Evolutionary conservation across 2,113 vertebrate genomes (phyloP), one percentile per base, ranked within the genome.

Genomic region (Protobothrops flavoviridis): DNA sequence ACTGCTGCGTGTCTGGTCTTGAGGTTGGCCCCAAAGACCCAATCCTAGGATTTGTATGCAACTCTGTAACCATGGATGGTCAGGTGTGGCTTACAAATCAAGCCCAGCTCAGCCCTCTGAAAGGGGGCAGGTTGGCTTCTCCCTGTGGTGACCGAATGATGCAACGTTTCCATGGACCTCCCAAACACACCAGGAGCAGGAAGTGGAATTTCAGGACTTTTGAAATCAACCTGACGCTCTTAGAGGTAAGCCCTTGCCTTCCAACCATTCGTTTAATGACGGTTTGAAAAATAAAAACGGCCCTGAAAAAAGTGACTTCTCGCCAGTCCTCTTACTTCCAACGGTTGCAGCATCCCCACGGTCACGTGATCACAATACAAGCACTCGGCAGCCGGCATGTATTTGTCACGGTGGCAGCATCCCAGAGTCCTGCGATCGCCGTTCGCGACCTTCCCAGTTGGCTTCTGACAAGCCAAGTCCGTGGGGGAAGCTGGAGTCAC

Each of bases 1-100:
- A 1, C 57, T 53, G 24, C 55, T 23, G 11, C 13, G 0, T 59
- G 61, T 91, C 43, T 81, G 5, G 61, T 5, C 15, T 29, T 1
- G 55, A 91, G 45, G 92, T 24, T 92, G 95, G 56, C 89, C 90
- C 29, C 52, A 39, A 33, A 0, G 55, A 93, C 94, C 74, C 85
- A 3, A 0, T 56, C 29, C 93, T 8, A 55, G 52, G 89, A 86
- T 97, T 61, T 97, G 96, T 96, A 93, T 97, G 69, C 95, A 50
- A 0, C 2, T 10, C 57, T 88, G 96, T 97, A 52, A 94, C 95
- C 95, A 96, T 96, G 96, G 96, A 29, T 96, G 89, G 94, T 91
- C 52, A 17, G 81, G 92, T 92, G 43, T 91, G 94, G 91, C 95
- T 91, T n/a, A 26, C 90, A 85, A 59, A 29, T 5, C 91, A 24